These are phyloP conservation scores for Corythornis leucogaster DNA, from an alignment of 2,797 vertebrate species.

Conservation along the genomic window DNA sequence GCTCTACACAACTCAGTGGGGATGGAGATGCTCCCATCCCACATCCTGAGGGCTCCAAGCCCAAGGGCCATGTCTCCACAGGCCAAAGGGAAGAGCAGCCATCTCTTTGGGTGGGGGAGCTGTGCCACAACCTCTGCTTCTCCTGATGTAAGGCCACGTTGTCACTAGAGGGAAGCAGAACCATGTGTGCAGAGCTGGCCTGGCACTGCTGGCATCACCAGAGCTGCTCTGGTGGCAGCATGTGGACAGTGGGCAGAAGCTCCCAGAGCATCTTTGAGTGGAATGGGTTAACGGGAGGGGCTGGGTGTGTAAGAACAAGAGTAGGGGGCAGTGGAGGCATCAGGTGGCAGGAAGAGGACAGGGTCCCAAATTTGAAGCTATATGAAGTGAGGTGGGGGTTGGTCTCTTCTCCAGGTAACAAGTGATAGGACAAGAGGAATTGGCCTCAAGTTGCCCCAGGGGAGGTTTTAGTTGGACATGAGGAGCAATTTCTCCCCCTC, in stretches of 20 bases:
- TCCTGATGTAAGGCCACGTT: neutral
- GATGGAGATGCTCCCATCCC: neutral
- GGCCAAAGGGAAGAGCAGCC: neutral
- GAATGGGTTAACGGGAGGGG: rapidly evolving
- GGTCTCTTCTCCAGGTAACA: neutral
- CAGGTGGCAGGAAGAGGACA: neutral
- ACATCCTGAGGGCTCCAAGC: neutral
- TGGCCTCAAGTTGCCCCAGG: neutral
- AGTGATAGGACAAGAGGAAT: neutral
- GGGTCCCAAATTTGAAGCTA: neutral
- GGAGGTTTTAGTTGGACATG: neutral
- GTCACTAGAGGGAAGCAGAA: conserved; percentile 66
- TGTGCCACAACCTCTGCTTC: neutral
- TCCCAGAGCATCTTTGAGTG: neutral
- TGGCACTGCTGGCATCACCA: neutral
- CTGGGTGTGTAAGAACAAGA: neutral
- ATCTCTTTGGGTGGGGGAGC: neutral
- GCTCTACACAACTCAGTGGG: neutral
- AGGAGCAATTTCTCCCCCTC: neutral
- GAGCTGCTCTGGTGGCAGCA: neutral
- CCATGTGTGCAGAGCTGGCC: neutral
- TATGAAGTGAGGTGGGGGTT: neutral
- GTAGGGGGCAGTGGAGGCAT: no score
- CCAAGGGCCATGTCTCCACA: rapidly evolving
- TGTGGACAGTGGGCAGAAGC: neutral